These are phyloP conservation scores for Chymomyza procnemis DNA, from an alignment of 2,888 invertebrate genomes.

Conservation along the genomic window DNA sequence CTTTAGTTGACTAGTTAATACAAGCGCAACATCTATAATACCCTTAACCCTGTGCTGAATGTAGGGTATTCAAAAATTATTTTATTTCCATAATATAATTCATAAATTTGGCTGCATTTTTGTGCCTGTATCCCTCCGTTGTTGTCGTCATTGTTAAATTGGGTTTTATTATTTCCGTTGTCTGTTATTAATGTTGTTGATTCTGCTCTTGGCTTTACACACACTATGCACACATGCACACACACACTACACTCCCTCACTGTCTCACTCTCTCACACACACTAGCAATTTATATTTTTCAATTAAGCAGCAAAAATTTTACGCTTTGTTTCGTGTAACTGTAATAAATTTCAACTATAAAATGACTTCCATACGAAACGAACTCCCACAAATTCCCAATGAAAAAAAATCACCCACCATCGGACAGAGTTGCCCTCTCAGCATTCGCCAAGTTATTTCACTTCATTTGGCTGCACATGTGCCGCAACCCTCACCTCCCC, in stretches of 20 bases:
- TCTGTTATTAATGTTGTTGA: conserved; percentile 66
- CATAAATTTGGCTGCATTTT: background rate
- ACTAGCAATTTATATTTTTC: conserved; percentile 72
- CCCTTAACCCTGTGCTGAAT: too few species aligned
- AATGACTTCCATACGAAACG: conserved; percentile 4
- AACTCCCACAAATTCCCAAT: background rate
- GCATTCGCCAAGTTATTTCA: conserved; percentile 39
- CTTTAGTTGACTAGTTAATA: too few species aligned
- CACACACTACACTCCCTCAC: conserved; percentile 21
- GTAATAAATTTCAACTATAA: conserved; percentile 67
- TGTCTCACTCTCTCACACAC: conserved; percentile 33
- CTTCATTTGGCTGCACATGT: conserved; percentile 60
- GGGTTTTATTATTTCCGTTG: conserved; percentile 69
- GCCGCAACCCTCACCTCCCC: conserved; percentile 1
- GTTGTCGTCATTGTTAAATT: conserved; percentile 63
- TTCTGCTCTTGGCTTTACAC: conserved; percentile 47
- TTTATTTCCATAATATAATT: background rate
- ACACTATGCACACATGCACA: conserved; percentile 26
- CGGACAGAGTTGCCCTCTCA: background rate
- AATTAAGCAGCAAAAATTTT: conserved; percentile 69
- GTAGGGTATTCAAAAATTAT: background rate
- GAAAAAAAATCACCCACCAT: background rate
- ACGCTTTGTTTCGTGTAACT: conserved; percentile 65
- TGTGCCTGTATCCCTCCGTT: background rate
- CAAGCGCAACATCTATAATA: too few species aligned